Base-by-base conservation (phyloP, 1,140 invertebrate species). In the Schlechtendalia chinensis region DNA sequence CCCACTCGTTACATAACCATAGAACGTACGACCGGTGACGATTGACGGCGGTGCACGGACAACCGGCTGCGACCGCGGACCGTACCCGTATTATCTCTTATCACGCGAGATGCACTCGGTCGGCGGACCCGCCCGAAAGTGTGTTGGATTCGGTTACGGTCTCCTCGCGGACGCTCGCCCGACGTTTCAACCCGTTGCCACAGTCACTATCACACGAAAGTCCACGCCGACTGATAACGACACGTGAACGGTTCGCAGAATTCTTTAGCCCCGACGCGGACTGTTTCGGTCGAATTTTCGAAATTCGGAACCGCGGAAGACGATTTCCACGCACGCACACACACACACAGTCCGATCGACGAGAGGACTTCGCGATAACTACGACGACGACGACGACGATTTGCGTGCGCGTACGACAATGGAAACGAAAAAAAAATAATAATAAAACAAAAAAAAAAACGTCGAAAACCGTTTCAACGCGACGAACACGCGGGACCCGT, bases 51-150 rank as follows among this genome's bases (percentile, higher is more conserved):
- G 8, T n/a, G n/a, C n/a, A 39, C 32, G 32, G 22, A 63, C 75
- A 29, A 79, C 75, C 75, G 75, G 75, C 56, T 17, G 75, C 75
- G 75, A 53, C 29, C 59, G 58, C 50, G 24, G 45, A 39, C 47
- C 22, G 58, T 19, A 50, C 16, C 32, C 32, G 39, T 45, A 63
- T 79, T 79, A 79, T 79, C 75, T 79, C 32, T 79, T 79, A 79
- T 79, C 75, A 79, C 58, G 45, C n/a, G n/a, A 47, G 24, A 6
- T 56, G 12, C 53, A 27, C 75, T 19, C 69, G 24, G 10, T 27
- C 45, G 56, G 29, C 67, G 16, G 75, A 79, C 75, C 75, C 75
- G 58, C 75, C 75, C 75, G 75, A 63, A 61, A 79, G 47, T 63
- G 58, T 79, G 39, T 58, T 50, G 22, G 8, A n/a, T 79, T 61